phyloP scores from a whole-genome alignment of 1,140 invertebrate genomes.

The Sinella curviseta region DNA sequence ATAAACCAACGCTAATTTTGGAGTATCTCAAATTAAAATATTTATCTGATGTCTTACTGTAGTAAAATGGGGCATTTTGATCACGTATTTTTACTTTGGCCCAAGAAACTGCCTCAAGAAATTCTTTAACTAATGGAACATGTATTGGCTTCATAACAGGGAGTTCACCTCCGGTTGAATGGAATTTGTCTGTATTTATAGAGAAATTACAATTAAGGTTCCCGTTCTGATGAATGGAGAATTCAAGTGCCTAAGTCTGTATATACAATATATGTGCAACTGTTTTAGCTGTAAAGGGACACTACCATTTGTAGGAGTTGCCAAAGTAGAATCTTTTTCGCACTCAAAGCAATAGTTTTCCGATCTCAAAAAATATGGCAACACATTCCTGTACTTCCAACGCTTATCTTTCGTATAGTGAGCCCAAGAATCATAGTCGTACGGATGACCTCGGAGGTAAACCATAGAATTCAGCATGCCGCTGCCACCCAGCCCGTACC shows the following conservation, averaged over 20 bases:
- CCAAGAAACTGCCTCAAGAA: neutral
- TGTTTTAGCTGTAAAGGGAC: neutral
- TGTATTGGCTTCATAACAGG: neutral
- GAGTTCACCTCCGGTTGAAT: neutral
- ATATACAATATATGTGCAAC: neutral
- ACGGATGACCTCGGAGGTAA: neutral
- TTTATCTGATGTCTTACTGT: neutral
- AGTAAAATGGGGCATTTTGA: conserved; percentile 12
- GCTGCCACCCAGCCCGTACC: neutral
- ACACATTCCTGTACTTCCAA: neutral
- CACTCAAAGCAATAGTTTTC: conserved; percentile 11
- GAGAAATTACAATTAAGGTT: too few species aligned
- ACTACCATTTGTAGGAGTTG: conserved; percentile 26
- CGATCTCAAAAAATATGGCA: neutral
- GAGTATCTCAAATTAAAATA: neutral
- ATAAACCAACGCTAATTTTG: neutral
- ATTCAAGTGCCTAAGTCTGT: neutral
- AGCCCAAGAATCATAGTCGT: conserved; percentile 4
- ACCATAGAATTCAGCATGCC: conserved; percentile 4
- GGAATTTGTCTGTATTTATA: neutral
- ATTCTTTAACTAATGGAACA: neutral
- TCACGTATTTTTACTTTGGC: neutral
- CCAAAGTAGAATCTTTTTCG: neutral
- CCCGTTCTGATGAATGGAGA: too few species aligned
- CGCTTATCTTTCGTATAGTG: neutral